Conservation (phyloP, 2,797 vertebrate species). For the Odontamblyopus lacepedii region DNA sequence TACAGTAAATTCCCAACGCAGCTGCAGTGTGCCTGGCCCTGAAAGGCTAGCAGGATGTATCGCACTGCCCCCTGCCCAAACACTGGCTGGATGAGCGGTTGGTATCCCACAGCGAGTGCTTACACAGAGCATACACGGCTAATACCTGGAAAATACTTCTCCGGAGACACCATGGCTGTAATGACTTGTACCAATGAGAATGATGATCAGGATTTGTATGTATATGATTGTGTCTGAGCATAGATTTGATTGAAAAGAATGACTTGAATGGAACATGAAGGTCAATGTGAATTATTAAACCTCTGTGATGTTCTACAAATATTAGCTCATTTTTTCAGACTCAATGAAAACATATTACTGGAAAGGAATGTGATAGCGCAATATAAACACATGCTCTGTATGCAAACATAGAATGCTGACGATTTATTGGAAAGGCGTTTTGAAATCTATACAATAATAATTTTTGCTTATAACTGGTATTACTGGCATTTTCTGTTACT, state of each 20-base stretch:
- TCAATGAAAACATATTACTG: not conserved
- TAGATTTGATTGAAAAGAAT: not conserved
- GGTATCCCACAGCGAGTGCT: constrained; percentile 21
- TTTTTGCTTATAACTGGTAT: not conserved
- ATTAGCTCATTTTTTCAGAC: not conserved
- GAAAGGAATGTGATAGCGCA: not conserved
- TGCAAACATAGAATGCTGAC: not conserved
- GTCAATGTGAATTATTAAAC: not conserved
- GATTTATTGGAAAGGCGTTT: not conserved
- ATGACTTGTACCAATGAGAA: not conserved
- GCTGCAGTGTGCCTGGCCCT: constrained; percentile 13
- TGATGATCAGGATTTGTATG: not conserved
- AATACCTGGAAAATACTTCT: constrained; percentile 28
- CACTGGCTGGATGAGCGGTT: constrained; percentile 18
- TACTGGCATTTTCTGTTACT: not conserved
- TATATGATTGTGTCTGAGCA: not conserved
- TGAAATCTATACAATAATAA: not conserved
- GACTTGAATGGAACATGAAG: not conserved
- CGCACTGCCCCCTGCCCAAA: constrained; percentile 13
- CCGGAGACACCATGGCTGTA: constrained; percentile 28
- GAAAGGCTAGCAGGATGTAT: constrained; percentile 29
- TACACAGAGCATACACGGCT: constrained; percentile 14
- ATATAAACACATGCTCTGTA: not conserved
- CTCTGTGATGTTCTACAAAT: not conserved
- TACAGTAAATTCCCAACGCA: constrained; percentile 9